Evolutionary conservation across 2,797 vertebrate genomes (phyloP).

Genomic region (Phoebastria nigripes): DNA sequence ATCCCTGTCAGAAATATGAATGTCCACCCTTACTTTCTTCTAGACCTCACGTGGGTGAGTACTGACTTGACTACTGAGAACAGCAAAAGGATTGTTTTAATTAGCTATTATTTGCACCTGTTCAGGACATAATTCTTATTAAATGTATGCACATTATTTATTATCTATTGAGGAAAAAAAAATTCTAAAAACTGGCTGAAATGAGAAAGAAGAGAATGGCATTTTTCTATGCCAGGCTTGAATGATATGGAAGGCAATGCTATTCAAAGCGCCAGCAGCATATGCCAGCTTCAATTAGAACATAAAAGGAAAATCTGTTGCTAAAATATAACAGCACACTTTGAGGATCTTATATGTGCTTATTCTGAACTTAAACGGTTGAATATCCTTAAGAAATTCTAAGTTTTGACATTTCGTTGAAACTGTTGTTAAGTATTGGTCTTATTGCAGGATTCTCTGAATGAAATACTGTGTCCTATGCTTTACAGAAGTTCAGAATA

Average conservation of each 20-base stretch:
- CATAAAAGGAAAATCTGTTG: conserved; percentile 24
- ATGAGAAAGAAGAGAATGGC: background rate
- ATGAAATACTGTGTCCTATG: background rate
- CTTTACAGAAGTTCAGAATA: conserved; percentile 6
- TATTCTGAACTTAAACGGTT: background rate
- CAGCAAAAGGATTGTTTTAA: background rate
- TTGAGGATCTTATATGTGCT: background rate
- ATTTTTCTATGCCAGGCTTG: background rate
- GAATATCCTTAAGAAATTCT: background rate
- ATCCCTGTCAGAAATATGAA: background rate
- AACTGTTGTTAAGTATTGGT: background rate
- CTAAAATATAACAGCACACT: background rate
- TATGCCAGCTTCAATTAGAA: conserved; percentile 43
- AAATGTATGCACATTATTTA: background rate
- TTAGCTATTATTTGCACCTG: background rate
- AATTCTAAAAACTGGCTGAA: background rate
- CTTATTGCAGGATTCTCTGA: background rate
- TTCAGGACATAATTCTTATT: background rate
- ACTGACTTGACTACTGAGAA: background rate
- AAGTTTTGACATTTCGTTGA: background rate
- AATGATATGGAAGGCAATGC: background rate
- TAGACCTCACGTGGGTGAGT: background rate
- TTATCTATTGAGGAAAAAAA: background rate
- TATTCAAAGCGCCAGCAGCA: conserved; percentile 19
- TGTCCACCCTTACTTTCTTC: background rate